phyloP scores from a whole-genome alignment of 2,888 invertebrate species.

The Tenthredo amoena region DNA sequence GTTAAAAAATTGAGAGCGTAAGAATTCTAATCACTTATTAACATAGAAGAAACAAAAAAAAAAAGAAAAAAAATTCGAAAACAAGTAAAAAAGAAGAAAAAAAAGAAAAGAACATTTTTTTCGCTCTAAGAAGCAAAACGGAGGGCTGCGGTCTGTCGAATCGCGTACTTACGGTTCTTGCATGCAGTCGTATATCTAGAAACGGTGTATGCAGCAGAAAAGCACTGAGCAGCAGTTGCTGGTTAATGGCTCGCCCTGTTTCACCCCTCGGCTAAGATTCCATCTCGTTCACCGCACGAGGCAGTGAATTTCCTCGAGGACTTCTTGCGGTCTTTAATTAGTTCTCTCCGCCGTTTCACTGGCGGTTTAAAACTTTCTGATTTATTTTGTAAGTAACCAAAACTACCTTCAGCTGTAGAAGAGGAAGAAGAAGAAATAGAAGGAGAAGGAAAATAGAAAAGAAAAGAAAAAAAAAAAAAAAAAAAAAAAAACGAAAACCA shows the following conservation, averaged over 20 bases:
- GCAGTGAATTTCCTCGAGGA: conserved; percentile 42
- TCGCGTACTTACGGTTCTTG: not conserved
- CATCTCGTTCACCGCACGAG: conserved; percentile 32
- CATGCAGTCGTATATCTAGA: not conserved
- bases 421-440: not conserved
- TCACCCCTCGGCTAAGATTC: conserved; percentile 31
- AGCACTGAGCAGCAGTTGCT: conserved; percentile 15
- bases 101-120: not conserved
- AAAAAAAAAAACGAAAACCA: not conserved
- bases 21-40: not conserved
- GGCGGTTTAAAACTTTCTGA: conserved; percentile 14
- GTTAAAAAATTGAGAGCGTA: not conserved
- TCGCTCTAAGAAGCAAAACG: not conserved
- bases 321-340: conserved; percentile 45
- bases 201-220: not conserved
- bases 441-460: not conserved
- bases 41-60: not conserved
- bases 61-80: not conserved
- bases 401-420: not conserved
- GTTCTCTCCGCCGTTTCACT: conserved; percentile 26
- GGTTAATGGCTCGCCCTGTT: conserved; percentile 43
- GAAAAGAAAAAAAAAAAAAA: not conserved
- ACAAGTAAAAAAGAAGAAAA: not conserved
- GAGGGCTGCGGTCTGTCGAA: conserved; percentile 30
- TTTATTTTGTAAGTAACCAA: conserved; percentile 34